Base-by-base conservation (phyloP, 2,797 vertebrate species). In the Cryptoprocta ferox region DNA sequence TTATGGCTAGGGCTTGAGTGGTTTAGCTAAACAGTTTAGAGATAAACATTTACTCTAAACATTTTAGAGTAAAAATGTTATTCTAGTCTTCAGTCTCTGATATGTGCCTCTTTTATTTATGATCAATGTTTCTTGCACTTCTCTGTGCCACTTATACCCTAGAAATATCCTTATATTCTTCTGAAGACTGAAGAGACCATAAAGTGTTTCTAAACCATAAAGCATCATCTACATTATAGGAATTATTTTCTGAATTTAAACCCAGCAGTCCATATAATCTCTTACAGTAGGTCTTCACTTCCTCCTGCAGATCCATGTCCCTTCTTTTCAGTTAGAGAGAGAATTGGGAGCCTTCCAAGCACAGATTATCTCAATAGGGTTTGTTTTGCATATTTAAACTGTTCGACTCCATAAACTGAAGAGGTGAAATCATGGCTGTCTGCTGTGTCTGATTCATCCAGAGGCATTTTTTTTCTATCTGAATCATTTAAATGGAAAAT, bases 401-500 rank as follows among this genome's bases (percentile, higher is more conserved):
- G 32, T 61, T 96, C 65, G 87, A 85, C 66, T 85, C 37, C 61
- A 42, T 35, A 89, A 97, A 78, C 65, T 70, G 35, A 96, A 87
- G 42, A 61, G 39, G 61, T 81, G 45, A 92, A 89, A 93, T 59
- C 73, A 59, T 37, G 37, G 13, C 93, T 84, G 3, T 80, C 81
- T 88, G 48, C 73, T 94, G 19, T 81, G 80, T 91, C 68, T 35
- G 73, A 83, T 71, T 96, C n/a, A 91, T 65, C 48, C 63, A 94
- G 21, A 75, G 48, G 14, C 18, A 2, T 28, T 30, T 75, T 81
- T 50, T 63, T 61, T 59, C 45, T 92, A 90, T 96, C 91, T 80
- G 30, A 84, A 66, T 87, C 45, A 87, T 95, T 97, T 97, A 83
- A 91, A 83, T 93, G 70, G 89, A 90, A 95, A 87, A 53, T 56